Evolutionary conservation across 1,140 invertebrate genomes (phyloP), one percentile per base, ranked within the genome.

Genomic region (Laupala kohalensis): DNA sequence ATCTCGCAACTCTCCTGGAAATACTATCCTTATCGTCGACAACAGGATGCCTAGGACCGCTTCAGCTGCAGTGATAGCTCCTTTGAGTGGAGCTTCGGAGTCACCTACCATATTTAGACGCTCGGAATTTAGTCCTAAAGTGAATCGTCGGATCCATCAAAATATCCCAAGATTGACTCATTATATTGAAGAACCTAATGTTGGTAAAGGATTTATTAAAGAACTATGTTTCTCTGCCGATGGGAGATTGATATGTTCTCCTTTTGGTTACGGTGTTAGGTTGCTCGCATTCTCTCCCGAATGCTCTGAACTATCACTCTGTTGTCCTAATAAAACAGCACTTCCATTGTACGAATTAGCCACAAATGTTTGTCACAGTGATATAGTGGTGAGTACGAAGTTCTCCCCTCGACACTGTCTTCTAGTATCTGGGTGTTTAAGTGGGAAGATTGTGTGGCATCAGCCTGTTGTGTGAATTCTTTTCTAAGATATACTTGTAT

Each of bases 161-260:
- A 95, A 95, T 79, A 81, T 85, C 5, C 86, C 89, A 2, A 84
- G 94, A 37, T 82, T 97, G 25, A 89, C 93, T 0, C 92, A 95
- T 82, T 96, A 88, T 76, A 86, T 90, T 6, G 88, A 94, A 77
- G 94, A 97, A 79, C 91, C 92, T 0, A 96, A 94, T 78, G 89
- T 92, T 19, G 94, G 93, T 0, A 88, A 89, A 73, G 93, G 93
- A 0, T 95, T 92, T 74, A 92, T 92, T 23, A 92, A 87, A 76
- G 95, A 96, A 79, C 80, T 95, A 12, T 94, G 92, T 76, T 96
- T 94, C 78, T 96, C 93, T 0, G 83, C 90, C 3, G 93, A 96
- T 79, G 95, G 95, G 0, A 84, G 94, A 28, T 78, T 96, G 0
- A 90, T 97, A 25, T 94, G 92, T 77, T 96, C 94, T 0, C 94